Evolutionary conservation across 2,888 invertebrate species (phyloP), one percentile per base, ranked within the genome.

Genomic region (Cataglyphis livida): DNA sequence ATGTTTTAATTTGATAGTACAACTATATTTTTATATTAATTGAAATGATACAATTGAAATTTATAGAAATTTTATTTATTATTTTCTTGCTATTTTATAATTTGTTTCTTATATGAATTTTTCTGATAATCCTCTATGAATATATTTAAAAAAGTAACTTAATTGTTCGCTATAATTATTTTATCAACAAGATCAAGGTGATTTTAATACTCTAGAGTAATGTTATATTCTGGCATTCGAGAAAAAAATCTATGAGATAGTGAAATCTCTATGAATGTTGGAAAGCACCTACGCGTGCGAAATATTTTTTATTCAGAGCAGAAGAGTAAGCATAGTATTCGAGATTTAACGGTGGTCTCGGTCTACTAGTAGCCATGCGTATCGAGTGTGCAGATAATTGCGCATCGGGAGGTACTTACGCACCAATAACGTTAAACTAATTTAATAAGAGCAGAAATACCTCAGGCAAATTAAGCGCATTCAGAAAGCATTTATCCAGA

Each of bases 331-430:
- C 7, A 44, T 38, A 65, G 3, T 28, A n/a, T 28, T 48, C 25
- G 51, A 59, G 54, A 59, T 76, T 73, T 87, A 87, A 87, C 85
- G 87, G 82, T 84, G 44, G 84, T 81, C 73, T 84, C 76, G 84
- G 65, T 87, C 84, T 87, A 82, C 70, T 84, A 85, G 82, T 65
- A 57, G 64, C 38, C 70, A 62, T 84, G 74, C 41, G 21, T n/a
- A 41, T 25, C 28, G 54, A 59, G 28, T 48, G 32, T 54, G n/a
- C 59, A 65, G 71, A 70, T 61, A 85, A 73, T 78, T 66, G 48
- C 35, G 18, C 18, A 64, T 75, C 18, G 32, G 12, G 35, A 35
- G 35, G 48, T 48, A 64, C 62, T 75, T 51, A 64, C 35, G 48
- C 25, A 41, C 10, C 6, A 32, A 54, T 65, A 51, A 57, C 44